Conservation (phyloP, 2,888 invertebrate genomes). For the Oligia latruncula region DNA sequence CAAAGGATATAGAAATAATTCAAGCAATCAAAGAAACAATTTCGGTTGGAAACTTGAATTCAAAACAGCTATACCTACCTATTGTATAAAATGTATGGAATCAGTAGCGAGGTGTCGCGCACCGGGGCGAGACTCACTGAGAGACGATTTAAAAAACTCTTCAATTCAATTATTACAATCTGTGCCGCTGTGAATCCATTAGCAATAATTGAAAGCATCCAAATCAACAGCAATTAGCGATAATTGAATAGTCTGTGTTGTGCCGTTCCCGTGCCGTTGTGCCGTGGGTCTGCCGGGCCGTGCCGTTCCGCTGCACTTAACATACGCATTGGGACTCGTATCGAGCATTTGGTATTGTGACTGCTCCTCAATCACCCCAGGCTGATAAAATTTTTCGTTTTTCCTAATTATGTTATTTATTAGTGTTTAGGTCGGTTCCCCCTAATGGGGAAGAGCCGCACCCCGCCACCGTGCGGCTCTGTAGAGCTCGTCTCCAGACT, state of each 20-base stretch:
- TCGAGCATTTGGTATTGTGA: slow-evolving; percentile 24
- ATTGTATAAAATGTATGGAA: background rate
- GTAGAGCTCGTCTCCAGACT: too few relatives aligned
- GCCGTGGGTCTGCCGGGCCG: background rate
- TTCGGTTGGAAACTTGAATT: background rate
- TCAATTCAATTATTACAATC: slow-evolving; percentile 55
- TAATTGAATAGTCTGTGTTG: slow-evolving; percentile 59
- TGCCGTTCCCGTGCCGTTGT: background rate
- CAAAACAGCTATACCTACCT: background rate
- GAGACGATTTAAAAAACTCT: slow-evolving; percentile 44
- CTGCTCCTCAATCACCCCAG: too few relatives aligned
- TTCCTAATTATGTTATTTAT: too few relatives aligned
- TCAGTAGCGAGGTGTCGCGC: background rate
- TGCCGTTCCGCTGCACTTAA: background rate
- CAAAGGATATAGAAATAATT: background rate
- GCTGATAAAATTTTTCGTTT: too few relatives aligned
- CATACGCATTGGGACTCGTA: slow-evolving; percentile 13
- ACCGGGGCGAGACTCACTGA: background rate
- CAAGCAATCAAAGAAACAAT: slow-evolving; percentile 2
- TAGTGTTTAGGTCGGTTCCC: too few relatives aligned
- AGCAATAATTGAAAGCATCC: slow-evolving; percentile 65
- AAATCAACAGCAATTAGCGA: slow-evolving; percentile 67
- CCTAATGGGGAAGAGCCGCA: too few relatives aligned
- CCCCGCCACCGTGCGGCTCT: too few relatives aligned
- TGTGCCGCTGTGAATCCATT: slow-evolving; percentile 46